Base-by-base conservation (phyloP, 2,113 vertebrate genomes). In the Lates calcarifer region DNA sequence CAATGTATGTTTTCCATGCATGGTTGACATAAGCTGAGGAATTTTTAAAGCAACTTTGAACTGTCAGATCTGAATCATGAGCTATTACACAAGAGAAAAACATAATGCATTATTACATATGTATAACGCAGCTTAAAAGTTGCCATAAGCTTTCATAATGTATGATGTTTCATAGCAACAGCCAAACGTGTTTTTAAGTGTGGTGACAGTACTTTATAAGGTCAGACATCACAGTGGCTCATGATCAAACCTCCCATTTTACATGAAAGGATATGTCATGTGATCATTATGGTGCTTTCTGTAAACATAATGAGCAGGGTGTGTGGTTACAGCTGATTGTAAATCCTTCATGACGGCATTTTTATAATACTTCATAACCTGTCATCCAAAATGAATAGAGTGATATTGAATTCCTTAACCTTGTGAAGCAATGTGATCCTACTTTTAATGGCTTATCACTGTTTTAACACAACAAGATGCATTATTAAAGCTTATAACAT, bases 141-240 rank as follows among this genome's bases (percentile, higher is more conserved):
- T 17, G 24, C 28, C 31, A 2, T 53, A 20, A 63, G n/a, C 24
- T 41, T 41, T 29, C 13, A 53, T 53, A 17, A 49, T 24, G 20
- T 28, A 22, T 29, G 17, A 20, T 41, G 45, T 74, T 28, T 74
- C 15, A 8, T n/a, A 65, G 61, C 51, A 39, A 51, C 58, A 64
- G 37, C 15, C 17, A 33, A 15, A 20, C 5, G 24, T 24, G 17
- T 41, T 77, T 53, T 47, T 31, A 51, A 33, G n/a, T 8, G 37
- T 47, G 15, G 62, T 55, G 11, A 45, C 33, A 53, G 33, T 51
- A 20, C 56, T 15, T 77, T 20, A 80, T 28, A 53, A 64, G 35
- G 37, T 45, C 47, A 65, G 35, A 84, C 29, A 65, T 60, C 1
- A 33, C 55, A 69, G 68, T 63, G 41, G 15, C 35, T 61, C 35